Percentiles rank a stretch among this genome's conserved stretches.
These are phyloP conservation scores for Esperia sulphurella DNA, from an alignment of 2,888 invertebrate genomes.

Conservation along the genomic window DNA sequence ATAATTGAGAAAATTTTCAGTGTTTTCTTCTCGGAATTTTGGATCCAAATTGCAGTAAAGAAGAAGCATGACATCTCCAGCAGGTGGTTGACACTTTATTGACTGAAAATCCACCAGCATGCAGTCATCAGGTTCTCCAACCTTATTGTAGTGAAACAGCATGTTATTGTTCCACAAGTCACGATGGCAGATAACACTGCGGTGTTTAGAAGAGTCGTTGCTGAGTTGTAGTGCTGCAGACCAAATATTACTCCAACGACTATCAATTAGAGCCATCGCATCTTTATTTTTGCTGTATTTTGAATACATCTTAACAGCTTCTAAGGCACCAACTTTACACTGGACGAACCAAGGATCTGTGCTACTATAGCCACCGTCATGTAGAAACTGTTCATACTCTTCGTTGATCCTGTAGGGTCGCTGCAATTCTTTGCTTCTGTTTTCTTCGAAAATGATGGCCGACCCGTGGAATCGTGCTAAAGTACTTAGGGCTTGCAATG, in stretches of 20 bases:
- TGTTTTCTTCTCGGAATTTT: slow-evolving; percentile 67
- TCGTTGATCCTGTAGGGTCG: slow-evolving; percentile 43
- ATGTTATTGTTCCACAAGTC: slow-evolving; percentile 83
- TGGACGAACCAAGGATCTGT: slow-evolving; percentile 51
- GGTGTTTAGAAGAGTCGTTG: slow-evolving; percentile 43
- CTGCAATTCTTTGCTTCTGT: slow-evolving; percentile 40
- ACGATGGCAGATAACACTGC: slow-evolving; percentile 79
- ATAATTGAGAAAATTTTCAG: slow-evolving; percentile 66
- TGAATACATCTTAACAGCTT: slow-evolving; percentile 48
- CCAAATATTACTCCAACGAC: slow-evolving; percentile 51
- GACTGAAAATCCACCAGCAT: slow-evolving; percentile 85
- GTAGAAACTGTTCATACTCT: slow-evolving; percentile 37
- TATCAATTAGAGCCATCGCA: slow-evolving; percentile 36
- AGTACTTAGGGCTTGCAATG: slow-evolving; percentile 58
- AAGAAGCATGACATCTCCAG: slow-evolving; percentile 80
- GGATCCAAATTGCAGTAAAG: slow-evolving; percentile 75
- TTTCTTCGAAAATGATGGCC: slow-evolving; percentile 73
- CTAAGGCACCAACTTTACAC: slow-evolving; percentile 55
- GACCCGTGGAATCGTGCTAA: slow-evolving; percentile 73
- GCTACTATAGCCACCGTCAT: slow-evolving; percentile 44
- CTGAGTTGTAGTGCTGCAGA: slow-evolving; percentile 37
- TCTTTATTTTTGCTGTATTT: slow-evolving; percentile 36
- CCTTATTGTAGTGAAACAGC: slow-evolving; percentile 67
- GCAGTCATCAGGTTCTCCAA: slow-evolving; percentile 70
- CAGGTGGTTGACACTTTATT: slow-evolving; percentile 81